Evolutionary conservation across 2,888 invertebrate genomes (phyloP).

Genomic region (Drosophila diplacantha): DNA sequence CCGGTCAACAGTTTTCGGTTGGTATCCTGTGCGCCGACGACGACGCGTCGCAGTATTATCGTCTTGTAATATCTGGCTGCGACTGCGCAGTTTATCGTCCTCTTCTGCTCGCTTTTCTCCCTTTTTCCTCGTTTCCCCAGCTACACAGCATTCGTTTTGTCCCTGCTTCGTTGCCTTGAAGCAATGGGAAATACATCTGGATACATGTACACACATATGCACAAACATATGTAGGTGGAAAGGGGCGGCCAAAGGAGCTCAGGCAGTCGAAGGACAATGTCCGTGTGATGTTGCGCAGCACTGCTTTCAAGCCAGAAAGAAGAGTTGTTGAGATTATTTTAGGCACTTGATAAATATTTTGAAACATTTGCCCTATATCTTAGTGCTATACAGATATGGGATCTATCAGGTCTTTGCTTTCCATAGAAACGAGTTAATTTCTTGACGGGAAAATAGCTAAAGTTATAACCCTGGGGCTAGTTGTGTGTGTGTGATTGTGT

Average conservation of each 20-base stretch:
- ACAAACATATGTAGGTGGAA: constrained; percentile 1
- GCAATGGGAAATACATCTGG: neutral
- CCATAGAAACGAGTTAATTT: neutral
- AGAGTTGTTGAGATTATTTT: neutral
- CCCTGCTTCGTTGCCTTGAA: constrained; percentile 23
- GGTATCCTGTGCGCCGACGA: constrained; percentile 53
- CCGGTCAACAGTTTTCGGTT: constrained; percentile 37
- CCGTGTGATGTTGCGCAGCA: neutral
- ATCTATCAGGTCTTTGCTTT: neutral
- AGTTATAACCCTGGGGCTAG: constrained; percentile 2
- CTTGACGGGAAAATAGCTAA: constrained; percentile 11
- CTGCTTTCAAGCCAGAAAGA: neutral
- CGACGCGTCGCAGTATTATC: constrained; percentile 55
- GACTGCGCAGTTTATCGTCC: constrained; percentile 52
- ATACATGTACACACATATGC: too few relatives aligned
- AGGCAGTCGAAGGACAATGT: constrained; percentile 4
- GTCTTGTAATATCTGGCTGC: constrained; percentile 62
- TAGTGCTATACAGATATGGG: neutral
- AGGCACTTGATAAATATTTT: neutral
- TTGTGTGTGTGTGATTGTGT: constrained; percentile 2
- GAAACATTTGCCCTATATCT: neutral
- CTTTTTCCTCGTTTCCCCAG: constrained; percentile 2
- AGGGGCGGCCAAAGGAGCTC: neutral
- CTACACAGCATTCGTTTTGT: constrained; percentile 12
- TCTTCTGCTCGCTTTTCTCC: constrained; percentile 5